Percentiles rank a stretch among this genome's conserved stretches.
Conservation (phyloP, 2,888 invertebrate species). For the Ochropacha duplaris region DNA sequence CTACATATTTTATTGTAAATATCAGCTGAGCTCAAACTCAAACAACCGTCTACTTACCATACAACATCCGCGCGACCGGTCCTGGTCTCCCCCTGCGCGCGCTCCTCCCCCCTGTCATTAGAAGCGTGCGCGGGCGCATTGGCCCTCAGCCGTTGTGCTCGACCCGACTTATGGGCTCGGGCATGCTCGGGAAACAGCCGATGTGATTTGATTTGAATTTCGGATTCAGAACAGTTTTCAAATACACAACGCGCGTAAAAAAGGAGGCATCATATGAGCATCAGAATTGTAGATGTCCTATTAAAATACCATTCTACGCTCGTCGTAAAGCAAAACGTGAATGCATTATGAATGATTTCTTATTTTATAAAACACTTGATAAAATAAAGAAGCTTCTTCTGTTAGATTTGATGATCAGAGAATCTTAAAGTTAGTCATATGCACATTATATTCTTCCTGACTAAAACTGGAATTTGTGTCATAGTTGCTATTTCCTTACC, state of each 20-base stretch:
- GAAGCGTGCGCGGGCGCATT: slow-evolving; percentile 79
- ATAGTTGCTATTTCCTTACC: not conserved
- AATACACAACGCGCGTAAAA: slow-evolving; percentile 9
- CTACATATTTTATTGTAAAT: slow-evolving; percentile 10
- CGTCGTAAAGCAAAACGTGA: not conserved
- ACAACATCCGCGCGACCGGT: slow-evolving; percentile 59
- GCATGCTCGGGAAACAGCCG: slow-evolving; percentile 38
- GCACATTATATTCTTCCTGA: not conserved
- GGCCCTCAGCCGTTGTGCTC: slow-evolving; percentile 66
- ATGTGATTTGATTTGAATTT: slow-evolving; percentile 57
- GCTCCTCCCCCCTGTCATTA: slow-evolving; percentile 65
- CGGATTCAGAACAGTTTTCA: slow-evolving; percentile 31
- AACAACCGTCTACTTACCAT: slow-evolving; percentile 50
- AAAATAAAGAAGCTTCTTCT: not conserved
- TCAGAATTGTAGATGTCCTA: slow-evolving; percentile 5
- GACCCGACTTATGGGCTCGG: slow-evolving; percentile 46
- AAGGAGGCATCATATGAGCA: not conserved
- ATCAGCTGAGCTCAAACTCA: slow-evolving; percentile 30
- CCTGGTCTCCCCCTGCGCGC: slow-evolving; percentile 44
- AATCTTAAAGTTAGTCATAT: not conserved
- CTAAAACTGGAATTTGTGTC: not conserved
- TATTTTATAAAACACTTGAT: not conserved
- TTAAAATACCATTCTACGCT: slow-evolving; percentile 4
- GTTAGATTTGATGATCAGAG: not conserved
- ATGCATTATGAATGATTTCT: slow-evolving; percentile 1